Evolutionary conservation across 2,113 vertebrate genomes (phyloP).

Genomic region (Phoenicopterus ruber): DNA sequence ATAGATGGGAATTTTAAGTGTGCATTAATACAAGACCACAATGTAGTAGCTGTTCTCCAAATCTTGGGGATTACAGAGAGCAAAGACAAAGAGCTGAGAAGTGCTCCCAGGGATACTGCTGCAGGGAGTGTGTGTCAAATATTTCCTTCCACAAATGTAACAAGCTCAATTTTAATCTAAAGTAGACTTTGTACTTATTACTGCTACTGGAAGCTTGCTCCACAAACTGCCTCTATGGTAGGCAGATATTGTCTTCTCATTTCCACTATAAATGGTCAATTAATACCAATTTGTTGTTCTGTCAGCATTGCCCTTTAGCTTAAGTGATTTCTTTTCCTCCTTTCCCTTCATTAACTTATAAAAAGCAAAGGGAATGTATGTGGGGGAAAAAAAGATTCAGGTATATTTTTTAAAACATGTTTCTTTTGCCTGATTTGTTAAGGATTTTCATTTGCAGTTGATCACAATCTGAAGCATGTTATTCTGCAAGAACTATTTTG

Average conservation of each 20-base stretch:
- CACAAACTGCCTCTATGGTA: background rate
- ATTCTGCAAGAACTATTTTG: background rate
- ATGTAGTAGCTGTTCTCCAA: background rate
- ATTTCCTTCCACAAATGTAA: background rate
- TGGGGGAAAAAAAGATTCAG: background rate
- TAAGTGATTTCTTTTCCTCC: background rate
- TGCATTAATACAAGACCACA: background rate
- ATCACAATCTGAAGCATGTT: background rate
- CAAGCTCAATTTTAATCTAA: background rate
- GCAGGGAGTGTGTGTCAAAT: background rate
- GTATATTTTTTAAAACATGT: background rate
- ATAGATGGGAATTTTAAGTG: background rate
- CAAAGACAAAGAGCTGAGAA: background rate
- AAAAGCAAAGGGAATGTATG: background rate
- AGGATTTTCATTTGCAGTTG: background rate
- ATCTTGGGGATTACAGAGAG: background rate
- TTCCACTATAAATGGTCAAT: background rate
- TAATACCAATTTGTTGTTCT: constrained; percentile 16
- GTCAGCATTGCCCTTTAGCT: constrained; percentile 2
- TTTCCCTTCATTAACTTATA: background rate
- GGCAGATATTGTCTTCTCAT: background rate
- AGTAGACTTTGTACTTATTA: background rate
- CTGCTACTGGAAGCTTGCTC: background rate
- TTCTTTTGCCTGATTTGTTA: constrained; percentile 3
- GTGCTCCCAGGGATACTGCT: background rate